Evolutionary conservation across 2,888 invertebrate genomes (phyloP).

Genomic region (Drosophila multiciliata): DNA sequence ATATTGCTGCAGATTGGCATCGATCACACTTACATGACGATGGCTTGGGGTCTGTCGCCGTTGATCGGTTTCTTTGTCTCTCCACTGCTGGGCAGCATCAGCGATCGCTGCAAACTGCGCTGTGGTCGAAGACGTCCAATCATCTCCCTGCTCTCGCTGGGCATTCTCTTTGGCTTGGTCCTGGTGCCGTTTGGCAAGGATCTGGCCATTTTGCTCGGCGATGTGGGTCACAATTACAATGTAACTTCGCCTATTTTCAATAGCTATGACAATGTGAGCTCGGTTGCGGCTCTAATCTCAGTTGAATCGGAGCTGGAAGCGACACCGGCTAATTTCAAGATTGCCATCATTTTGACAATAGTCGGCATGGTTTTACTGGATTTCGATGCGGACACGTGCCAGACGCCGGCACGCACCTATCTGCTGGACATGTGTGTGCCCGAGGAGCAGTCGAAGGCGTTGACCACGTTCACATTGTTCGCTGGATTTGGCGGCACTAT

Average conservation of each 20-base stretch:
- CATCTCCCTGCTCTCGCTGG: constrained; percentile 87
- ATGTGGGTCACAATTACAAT: constrained; percentile 62
- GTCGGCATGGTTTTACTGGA: constrained; percentile 88
- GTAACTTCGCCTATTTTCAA: neutral
- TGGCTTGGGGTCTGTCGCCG: constrained; percentile 85
- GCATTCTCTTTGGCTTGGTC: constrained; percentile 87
- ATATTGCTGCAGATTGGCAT: constrained; percentile 87
- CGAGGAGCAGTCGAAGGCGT: constrained; percentile 87
- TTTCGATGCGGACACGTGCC: constrained; percentile 88
- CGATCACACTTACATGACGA: constrained; percentile 87
- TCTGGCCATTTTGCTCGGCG: constrained; percentile 86
- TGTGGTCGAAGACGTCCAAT: constrained; percentile 88
- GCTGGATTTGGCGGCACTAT: constrained; percentile 88
- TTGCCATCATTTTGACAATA: constrained; percentile 86
- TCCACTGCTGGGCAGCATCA: constrained; percentile 86
- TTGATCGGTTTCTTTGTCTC: constrained; percentile 84
- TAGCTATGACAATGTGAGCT: constrained; percentile 43
- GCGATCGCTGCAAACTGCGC: constrained; percentile 86
- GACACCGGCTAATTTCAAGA: constrained; percentile 73
- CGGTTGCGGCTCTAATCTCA: constrained; percentile 61
- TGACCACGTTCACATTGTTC: constrained; percentile 88
- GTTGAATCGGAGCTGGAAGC: constrained; percentile 16
- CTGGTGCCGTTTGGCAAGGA: constrained; percentile 87
- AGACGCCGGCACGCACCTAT: constrained; percentile 88
- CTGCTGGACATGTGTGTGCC: constrained; percentile 87